A percentile compares a stretch with the other conserved stretches of the same genome.
phyloP scores from a whole-genome alignment of 2,797 vertebrate species.

The Rhabdophis nuchalis region DNA sequence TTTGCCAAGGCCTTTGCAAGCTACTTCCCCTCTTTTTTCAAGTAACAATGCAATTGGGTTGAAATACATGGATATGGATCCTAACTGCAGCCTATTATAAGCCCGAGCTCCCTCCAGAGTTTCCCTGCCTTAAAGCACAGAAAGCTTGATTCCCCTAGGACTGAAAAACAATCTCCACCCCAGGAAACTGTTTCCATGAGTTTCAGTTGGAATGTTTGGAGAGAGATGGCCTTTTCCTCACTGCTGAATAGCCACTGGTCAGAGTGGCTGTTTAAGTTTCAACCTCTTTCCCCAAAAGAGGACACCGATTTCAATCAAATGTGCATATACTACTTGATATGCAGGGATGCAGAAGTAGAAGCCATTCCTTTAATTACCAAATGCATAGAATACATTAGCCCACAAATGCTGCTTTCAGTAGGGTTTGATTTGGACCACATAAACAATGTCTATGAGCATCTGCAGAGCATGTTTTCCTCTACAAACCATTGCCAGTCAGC shows the following conservation, averaged over 20 bases:
- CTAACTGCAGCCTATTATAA: not conserved
- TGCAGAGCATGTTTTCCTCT: not conserved
- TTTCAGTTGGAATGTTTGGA: not conserved
- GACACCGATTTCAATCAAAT: not conserved
- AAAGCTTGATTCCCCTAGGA: not conserved
- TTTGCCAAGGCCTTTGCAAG: not conserved
- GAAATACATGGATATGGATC: not conserved
- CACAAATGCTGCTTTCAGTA: not conserved
- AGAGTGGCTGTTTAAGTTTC: not conserved
- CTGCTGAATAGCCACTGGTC: not conserved
- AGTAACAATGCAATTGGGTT: not conserved
- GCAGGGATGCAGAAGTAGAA: not conserved
- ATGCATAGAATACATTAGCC: not conserved
- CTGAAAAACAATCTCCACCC: not conserved
- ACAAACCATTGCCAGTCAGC: not conserved
- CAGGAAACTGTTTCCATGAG: not conserved
- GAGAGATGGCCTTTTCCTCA: not conserved
- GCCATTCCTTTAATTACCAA: not conserved
- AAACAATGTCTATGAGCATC: not conserved
- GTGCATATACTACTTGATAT: not conserved
- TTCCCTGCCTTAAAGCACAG: not conserved
- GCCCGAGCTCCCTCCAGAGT: not conserved
- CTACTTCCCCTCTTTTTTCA: not conserved
- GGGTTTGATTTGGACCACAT: not conserved
- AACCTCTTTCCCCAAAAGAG: not conserved